These are phyloP conservation scores for Platichthys stellatus DNA, from an alignment of 2,113 vertebrate genomes.

Conservation along the genomic window DNA sequence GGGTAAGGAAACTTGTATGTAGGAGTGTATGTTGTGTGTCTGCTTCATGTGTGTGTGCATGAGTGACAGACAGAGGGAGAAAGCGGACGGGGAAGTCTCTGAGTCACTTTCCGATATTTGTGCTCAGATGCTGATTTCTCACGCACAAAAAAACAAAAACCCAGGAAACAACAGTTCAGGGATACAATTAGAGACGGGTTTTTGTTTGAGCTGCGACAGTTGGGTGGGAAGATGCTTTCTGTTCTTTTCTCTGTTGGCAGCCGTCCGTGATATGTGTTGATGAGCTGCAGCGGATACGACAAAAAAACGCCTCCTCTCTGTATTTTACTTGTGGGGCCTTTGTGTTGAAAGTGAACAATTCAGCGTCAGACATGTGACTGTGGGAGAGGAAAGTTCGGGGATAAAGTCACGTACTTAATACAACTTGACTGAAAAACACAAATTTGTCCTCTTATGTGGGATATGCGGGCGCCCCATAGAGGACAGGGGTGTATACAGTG, in stretches of 20 bases:
- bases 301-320: conserved; percentile 12
- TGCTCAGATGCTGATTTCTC: conserved; percentile 44
- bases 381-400: neutral
- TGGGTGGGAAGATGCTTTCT: conserved; percentile 46
- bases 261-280: conserved; percentile 1
- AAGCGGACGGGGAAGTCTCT: conserved; percentile 16
- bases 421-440: conserved; percentile 27
- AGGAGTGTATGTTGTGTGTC: neutral
- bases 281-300: conserved; percentile 24
- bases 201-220: conserved; percentile 41
- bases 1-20: neutral
- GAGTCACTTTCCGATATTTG: conserved; percentile 72
- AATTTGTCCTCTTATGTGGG: conserved; percentile 42
- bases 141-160: conserved; percentile 52
- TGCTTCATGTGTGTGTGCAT: neutral
- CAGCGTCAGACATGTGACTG: neutral
- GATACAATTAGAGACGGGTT: conserved; percentile 39
- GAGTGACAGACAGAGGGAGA: neutral
- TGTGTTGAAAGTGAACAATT: conserved; percentile 10
- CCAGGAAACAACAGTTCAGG: conserved; percentile 47
- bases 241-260: conserved; percentile 15
- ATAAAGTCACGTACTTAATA: conserved; percentile 21
- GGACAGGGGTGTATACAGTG: too few species aligned
- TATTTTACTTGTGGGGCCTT: conserved; percentile 5
- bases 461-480: conserved; percentile 21